These are phyloP conservation scores for Onthophagus taurus DNA, from an alignment of 1,140 invertebrate genomes.

Conservation along the genomic window DNA sequence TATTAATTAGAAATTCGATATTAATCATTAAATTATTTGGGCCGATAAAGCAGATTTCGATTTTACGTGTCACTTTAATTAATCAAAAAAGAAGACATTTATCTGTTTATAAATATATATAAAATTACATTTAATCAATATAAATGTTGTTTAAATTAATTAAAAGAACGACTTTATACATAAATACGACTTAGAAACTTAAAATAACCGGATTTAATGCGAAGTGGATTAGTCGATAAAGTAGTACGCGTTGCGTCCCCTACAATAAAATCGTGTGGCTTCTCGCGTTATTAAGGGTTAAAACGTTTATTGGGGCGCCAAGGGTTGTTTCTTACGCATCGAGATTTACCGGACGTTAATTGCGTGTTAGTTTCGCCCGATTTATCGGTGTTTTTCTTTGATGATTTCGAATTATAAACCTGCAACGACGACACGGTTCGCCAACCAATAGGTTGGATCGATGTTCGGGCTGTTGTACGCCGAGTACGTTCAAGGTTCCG, in stretches of 20 bases:
- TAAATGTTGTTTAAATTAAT: no score
- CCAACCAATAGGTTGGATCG: conserved; percentile 44
- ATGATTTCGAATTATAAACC: background rate
- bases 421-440: conserved; percentile 17
- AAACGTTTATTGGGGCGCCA: no score
- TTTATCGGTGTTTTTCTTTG: background rate
- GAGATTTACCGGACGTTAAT: background rate
- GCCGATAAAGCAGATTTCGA: no score
- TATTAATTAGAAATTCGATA: no score
- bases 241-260: background rate
- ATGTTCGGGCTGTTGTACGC: conserved; percentile 51
- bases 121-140: no score
- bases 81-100: no score
- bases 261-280: background rate
- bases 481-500: conserved; percentile 49
- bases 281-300: no score
- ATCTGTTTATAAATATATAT: no score
- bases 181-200: background rate
- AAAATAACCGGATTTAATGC: background rate
- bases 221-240: background rate
- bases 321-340: background rate
- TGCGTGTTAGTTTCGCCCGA: background rate
- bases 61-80: no score
- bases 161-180: no score
- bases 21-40: no score